Conservation (phyloP, 1,140 invertebrate species). For the Condylostylus longicornis region DNA sequence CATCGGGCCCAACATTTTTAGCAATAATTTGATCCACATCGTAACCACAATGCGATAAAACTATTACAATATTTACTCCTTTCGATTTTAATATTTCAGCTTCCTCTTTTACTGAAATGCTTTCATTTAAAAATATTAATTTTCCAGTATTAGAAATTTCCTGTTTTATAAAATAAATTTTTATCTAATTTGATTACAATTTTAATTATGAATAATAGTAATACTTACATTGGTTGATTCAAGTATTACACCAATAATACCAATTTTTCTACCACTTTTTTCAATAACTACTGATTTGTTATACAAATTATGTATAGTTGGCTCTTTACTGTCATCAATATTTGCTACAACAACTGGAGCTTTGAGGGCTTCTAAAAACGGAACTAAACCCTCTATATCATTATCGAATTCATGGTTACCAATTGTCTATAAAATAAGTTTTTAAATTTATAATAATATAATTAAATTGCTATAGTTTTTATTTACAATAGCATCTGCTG, state of each 20-base stretch:
- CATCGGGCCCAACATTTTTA: conserved; percentile 38
- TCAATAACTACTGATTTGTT: conserved; percentile 43
- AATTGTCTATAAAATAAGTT: conserved; percentile 42
- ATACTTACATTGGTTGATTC: conserved; percentile 48
- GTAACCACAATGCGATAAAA: conserved; percentile 62
- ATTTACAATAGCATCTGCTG: conserved; percentile 64
- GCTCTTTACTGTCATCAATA: conserved; percentile 55
- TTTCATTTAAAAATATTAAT: conserved; percentile 50
- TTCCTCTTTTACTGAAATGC: conserved; percentile 46
- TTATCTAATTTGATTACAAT: too few relatives aligned
- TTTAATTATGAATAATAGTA: too few relatives aligned
- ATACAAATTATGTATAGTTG: conserved; percentile 43
- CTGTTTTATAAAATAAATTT: conserved; percentile 24
- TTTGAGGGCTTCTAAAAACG: conserved; percentile 49
- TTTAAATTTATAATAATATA: conserved; percentile 7
- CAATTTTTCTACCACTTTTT: conserved; percentile 48
- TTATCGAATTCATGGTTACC: conserved; percentile 87
- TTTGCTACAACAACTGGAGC: conserved; percentile 59
- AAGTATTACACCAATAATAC: conserved; percentile 65
- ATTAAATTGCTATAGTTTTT: background rate
- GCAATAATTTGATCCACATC: conserved; percentile 57
- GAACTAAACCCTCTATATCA: conserved; percentile 52
- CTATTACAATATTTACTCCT: conserved; percentile 61
- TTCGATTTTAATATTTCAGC: conserved; percentile 41
- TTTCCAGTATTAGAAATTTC: conserved; percentile 42